Evolutionary conservation across 2,888 invertebrate genomes (phyloP).

Genomic region (Masnerella sp.): DNA sequence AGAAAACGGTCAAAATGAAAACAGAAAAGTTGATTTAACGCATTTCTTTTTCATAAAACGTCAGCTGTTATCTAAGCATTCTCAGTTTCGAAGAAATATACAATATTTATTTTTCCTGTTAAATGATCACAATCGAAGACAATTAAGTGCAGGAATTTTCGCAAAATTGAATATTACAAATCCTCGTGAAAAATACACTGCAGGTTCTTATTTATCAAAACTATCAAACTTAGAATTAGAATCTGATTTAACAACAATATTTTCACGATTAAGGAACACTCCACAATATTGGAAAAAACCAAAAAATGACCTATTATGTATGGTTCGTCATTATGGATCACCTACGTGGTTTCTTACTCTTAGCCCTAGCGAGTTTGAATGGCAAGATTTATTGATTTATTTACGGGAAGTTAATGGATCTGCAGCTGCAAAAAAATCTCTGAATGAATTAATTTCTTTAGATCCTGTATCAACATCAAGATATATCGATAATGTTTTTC

Average conservation of each 20-base stretch:
- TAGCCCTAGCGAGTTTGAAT: no score
- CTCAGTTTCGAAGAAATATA: no score
- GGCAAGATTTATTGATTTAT: no score
- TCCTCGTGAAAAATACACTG: slow-evolving; percentile 50
- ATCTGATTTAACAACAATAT: slow-evolving; percentile 55
- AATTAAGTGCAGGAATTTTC: not conserved
- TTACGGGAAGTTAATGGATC: no score
- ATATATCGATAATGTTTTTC: no score
- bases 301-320: no score
- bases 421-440: not conserved
- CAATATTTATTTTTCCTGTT: no score
- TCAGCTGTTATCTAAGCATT: not conserved
- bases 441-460: not conserved
- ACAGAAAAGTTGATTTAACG: slow-evolving; percentile 26
- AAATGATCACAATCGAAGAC: not conserved
- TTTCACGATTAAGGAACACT: slow-evolving; percentile 58
- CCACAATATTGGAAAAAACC: slow-evolving; percentile 59
- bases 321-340: no score
- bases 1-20: not conserved
- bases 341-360: no score
- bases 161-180: no score
- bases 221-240: slow-evolving; percentile 44
- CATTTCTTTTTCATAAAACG: not conserved
- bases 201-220: slow-evolving; percentile 47
- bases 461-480: no score